These are phyloP conservation scores for Oncorhynchus tshawytscha DNA, from an alignment of 2,113 vertebrate species.

Conservation along the genomic window DNA sequence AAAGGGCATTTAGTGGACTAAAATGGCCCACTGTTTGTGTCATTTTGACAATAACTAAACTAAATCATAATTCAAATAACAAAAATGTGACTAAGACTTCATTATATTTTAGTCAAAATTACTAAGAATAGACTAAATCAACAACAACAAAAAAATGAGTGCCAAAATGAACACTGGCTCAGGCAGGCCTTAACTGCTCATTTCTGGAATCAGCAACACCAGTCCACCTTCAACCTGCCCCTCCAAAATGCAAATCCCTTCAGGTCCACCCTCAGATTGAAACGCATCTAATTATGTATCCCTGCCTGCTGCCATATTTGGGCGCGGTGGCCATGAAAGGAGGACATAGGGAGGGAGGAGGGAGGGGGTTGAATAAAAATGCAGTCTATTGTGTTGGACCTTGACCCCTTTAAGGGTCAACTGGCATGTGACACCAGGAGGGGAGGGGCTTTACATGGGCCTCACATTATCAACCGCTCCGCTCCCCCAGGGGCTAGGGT, in stretches of 20 bases:
- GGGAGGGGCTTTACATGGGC: conserved; percentile 52
- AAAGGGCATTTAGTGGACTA: too few species aligned
- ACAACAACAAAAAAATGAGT: neutral
- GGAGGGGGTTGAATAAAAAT: conserved; percentile 51
- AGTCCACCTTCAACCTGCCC: neutral
- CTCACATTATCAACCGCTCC: conserved; percentile 40
- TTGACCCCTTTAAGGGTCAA: conserved; percentile 66
- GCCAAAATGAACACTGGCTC: neutral
- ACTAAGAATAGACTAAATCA: too few species aligned
- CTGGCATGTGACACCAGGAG: conserved; percentile 64
- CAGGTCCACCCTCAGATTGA: neutral
- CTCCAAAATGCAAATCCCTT: neutral
- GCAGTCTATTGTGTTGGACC: conserved; percentile 58
- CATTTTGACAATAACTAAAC: too few species aligned
- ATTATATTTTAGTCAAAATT: too few species aligned
- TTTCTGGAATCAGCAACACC: neutral
- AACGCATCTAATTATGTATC: conserved; percentile 3
- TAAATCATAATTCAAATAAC: too few species aligned
- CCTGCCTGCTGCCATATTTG: neutral
- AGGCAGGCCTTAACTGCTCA: too few species aligned
- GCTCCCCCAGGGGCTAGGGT: neutral
- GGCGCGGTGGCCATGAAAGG: neutral
- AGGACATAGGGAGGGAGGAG: neutral
- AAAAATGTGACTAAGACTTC: too few species aligned
- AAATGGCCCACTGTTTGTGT: too few species aligned